A percentile compares a stretch with the other conserved stretches of the same genome.
phyloP scores from a whole-genome alignment of 2,113 vertebrate species.

The Oncorhynchus kisutch region DNA sequence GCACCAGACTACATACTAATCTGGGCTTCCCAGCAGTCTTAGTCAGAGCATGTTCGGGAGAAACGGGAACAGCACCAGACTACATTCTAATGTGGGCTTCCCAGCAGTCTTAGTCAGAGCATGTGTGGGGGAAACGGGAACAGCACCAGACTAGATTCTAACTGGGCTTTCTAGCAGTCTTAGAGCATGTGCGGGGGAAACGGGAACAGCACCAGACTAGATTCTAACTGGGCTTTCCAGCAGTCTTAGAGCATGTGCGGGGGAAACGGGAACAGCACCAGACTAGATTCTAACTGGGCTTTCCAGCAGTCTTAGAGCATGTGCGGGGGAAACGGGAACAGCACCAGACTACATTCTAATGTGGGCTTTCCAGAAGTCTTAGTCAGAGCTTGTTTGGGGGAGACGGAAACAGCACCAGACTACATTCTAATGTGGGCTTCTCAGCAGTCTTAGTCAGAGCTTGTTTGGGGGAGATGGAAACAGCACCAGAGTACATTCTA shows the following conservation, averaged over 20 bases:
- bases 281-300: constrained; percentile 72
- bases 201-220: too few relatives aligned
- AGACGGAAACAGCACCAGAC: too few relatives aligned
- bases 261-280: constrained; percentile 68
- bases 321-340: constrained; percentile 72
- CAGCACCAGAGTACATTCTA: constrained; percentile 75
- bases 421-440: too few relatives aligned
- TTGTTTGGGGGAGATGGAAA: constrained; percentile 74
- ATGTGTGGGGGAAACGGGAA: too few relatives aligned
- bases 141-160: too few relatives aligned
- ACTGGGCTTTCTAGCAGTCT: too few relatives aligned
- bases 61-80: constrained; percentile 72
- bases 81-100: constrained; percentile 65
- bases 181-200: too few relatives aligned
- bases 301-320: constrained; percentile 66
- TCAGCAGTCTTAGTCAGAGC: constrained; percentile 64
- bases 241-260: constrained; percentile 73
- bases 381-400: too few relatives aligned
- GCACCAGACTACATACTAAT: too few relatives aligned
- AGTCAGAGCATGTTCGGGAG: constrained; percentile 75
- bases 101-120: too few relatives aligned
- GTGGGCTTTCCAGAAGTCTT: constrained; percentile 40
- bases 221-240: too few relatives aligned
- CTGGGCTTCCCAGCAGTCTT: constrained; percentile 27
- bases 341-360: constrained; percentile 75